Conservation (phyloP, 2,888 invertebrate genomes). For the Selenia dentaria region DNA sequence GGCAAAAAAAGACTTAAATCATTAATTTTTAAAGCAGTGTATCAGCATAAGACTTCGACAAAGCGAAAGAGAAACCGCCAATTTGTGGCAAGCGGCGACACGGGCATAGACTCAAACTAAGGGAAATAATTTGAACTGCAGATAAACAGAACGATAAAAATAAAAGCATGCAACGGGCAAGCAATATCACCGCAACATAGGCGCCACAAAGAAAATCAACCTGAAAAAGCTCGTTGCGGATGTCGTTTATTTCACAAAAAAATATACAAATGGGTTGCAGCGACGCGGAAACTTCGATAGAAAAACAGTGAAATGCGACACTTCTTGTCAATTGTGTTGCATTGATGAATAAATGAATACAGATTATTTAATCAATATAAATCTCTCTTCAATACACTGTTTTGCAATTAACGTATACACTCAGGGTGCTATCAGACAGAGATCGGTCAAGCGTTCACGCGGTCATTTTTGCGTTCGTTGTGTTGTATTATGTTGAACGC, state of each 20-base stretch:
- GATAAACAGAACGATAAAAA: conserved; percentile 35
- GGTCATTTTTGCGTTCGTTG: too few species aligned
- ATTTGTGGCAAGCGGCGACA: conserved; percentile 28
- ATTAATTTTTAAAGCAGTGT: too few species aligned
- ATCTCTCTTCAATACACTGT: not conserved
- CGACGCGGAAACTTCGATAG: conserved; percentile 47
- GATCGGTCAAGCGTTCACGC: too few species aligned
- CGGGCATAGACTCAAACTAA: conserved; percentile 20
- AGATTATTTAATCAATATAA: not conserved
- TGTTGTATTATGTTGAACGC: too few species aligned
- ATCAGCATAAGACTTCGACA: too few species aligned
- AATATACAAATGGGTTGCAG: conserved; percentile 44
- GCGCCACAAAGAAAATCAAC: conserved; percentile 50
- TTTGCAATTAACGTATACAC: not conserved
- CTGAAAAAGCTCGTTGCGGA: conserved; percentile 48
- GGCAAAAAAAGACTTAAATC: too few species aligned
- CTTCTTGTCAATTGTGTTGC: conserved; percentile 33
- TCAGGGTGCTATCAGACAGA: too few species aligned
- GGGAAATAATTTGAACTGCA: conserved; percentile 28
- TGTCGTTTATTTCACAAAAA: conserved; percentile 51
- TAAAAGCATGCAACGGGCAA: conserved; percentile 32
- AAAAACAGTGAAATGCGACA: conserved; percentile 51
- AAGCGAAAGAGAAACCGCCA: conserved; percentile 31
- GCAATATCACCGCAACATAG: conserved; percentile 47
- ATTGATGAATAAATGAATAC: conserved; percentile 11